These are phyloP conservation scores for Drosophila ohnishii DNA, from an alignment of 1,140 invertebrate species.

Conservation along the genomic window DNA sequence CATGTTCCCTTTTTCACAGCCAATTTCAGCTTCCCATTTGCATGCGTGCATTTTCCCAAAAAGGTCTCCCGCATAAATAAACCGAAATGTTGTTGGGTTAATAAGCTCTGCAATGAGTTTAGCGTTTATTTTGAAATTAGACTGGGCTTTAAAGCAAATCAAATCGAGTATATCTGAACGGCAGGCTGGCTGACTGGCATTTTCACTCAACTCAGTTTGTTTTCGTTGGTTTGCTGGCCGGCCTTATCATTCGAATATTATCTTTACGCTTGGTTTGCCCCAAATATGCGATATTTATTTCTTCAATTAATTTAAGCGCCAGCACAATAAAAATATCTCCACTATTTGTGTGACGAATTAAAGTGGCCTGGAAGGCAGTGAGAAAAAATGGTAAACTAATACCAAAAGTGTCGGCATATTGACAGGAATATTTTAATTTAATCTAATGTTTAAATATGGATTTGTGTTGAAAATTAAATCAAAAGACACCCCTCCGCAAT, in stretches of 20 bases:
- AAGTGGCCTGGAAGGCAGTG: neutral
- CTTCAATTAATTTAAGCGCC: conserved; percentile 61
- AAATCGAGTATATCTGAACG: conserved; percentile 8
- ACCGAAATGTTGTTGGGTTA: conserved; percentile 12
- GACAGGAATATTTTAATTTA: neutral
- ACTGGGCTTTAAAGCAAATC: conserved; percentile 6
- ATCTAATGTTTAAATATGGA: neutral
- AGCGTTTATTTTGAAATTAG: conserved; percentile 5
- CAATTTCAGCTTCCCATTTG: conserved; percentile 9
- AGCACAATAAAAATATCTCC: conserved; percentile 32
- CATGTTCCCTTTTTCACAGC: conserved; percentile 14
- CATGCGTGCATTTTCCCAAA: conserved; percentile 6
- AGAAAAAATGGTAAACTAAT: neutral
- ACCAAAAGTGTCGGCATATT: neutral
- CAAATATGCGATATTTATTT: conserved; percentile 42
- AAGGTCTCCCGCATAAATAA: conserved; percentile 21
- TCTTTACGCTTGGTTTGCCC: conserved; percentile 39
- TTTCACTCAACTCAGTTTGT: conserved; percentile 5
- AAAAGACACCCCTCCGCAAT: no score
- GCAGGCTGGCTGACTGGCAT: neutral
- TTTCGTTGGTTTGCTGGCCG: conserved; percentile 8
- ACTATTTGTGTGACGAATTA: conserved; percentile 7
- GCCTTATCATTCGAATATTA: conserved; percentile 52
- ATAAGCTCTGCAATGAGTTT: conserved; percentile 18
- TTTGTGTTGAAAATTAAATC: neutral